A percentile compares a stretch with the other conserved stretches of the same genome.
These are phyloP conservation scores for Hyperopisus bebe DNA, from an alignment of 2,113 vertebrate genomes.

Conservation along the genomic window DNA sequence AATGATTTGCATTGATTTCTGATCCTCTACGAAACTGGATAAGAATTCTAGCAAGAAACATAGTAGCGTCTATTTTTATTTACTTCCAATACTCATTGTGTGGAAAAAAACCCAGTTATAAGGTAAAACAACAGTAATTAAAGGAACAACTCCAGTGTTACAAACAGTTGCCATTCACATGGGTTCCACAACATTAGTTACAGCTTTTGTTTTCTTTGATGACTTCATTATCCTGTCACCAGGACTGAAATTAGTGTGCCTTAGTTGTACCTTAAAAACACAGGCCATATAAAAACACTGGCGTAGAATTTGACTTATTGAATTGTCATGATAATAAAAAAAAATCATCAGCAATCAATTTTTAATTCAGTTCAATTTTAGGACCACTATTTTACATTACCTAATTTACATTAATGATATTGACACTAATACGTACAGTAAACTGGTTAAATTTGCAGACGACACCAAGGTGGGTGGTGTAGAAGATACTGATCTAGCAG, in stretches of 20 bases:
- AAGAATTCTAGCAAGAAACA: not conserved
- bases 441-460: too few relatives aligned
- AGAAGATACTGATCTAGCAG: too few relatives aligned
- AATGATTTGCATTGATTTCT: not conserved
- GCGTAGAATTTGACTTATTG: not conserved
- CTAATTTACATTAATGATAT: too few relatives aligned
- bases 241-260: not conserved
- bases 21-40: not conserved
- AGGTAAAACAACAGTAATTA: not conserved
- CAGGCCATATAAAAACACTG: not conserved
- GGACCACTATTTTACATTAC: too few relatives aligned
- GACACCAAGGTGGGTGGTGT: too few relatives aligned
- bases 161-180: not conserved
- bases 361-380: too few relatives aligned
- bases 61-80: not conserved
- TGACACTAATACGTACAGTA: too few relatives aligned
- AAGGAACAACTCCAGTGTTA: not conserved
- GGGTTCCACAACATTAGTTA: not conserved
- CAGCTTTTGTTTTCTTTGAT: not conserved
- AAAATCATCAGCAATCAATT: not conserved
- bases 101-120: not conserved
- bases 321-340: not conserved
- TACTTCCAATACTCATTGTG: not conserved
- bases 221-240: not conserved
- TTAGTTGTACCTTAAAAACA: not conserved